These are phyloP conservation scores for Caretta caretta DNA, from an alignment of 2,113 vertebrate species.

Conservation along the genomic window DNA sequence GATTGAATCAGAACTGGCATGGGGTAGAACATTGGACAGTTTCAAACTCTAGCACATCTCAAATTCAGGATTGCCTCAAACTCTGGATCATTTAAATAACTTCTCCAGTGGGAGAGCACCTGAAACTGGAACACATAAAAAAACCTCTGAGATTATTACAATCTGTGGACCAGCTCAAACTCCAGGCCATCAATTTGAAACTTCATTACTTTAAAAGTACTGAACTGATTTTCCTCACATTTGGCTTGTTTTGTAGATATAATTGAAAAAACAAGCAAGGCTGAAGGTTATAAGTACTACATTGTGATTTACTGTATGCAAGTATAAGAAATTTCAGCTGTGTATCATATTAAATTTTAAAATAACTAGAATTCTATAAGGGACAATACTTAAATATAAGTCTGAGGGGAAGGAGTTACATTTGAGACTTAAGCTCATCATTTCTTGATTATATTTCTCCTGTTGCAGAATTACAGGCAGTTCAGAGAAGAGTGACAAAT, in stretches of 20 bases:
- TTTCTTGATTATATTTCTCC: slow-evolving; percentile 20
- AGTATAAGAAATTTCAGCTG: neutral
- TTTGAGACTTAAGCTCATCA: slow-evolving; percentile 7
- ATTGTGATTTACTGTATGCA: neutral
- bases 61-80: neutral
- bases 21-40: neutral
- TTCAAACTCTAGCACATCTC: neutral
- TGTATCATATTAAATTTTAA: neutral
- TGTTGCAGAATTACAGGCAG: neutral
- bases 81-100: neutral
- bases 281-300: neutral
- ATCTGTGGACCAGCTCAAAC: neutral
- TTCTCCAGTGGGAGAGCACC: neutral
- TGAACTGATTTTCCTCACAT: neutral
- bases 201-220: neutral
- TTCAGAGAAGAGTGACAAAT: slow-evolving; percentile 10
- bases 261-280: neutral
- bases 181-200: neutral
- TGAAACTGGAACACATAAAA: neutral
- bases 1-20: neutral
- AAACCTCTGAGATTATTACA: neutral
- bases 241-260: neutral
- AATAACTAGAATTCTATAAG: neutral
- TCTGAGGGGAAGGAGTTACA: neutral
- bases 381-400: neutral